Evolutionary conservation across 2,888 invertebrate species (phyloP).

Genomic region (Oxycera nigricornis): DNA sequence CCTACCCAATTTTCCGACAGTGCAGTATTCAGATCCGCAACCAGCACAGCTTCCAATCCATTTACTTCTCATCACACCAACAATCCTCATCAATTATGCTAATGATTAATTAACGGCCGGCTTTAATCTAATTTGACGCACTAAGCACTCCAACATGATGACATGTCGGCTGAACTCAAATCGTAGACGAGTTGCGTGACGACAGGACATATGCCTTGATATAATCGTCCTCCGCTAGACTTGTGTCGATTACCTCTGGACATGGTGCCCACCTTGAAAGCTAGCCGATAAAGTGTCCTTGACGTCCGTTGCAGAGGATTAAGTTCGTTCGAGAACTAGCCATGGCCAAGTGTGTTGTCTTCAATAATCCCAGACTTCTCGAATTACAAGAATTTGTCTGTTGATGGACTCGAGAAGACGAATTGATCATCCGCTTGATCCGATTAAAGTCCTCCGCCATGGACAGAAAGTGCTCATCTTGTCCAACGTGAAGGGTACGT

Average conservation of each 20-base stretch:
- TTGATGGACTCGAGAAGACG: background rate
- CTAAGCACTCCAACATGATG: background rate
- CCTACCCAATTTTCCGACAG: too few relatives aligned
- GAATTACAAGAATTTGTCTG: background rate
- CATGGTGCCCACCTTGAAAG: background rate
- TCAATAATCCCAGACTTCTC: background rate
- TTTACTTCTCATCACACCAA: background rate
- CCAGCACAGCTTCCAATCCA: too few relatives aligned
- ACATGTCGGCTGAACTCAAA: background rate
- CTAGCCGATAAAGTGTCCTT: background rate
- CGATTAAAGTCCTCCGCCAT: conserved; percentile 13
- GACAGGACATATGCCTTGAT: background rate
- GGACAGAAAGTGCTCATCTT: too few relatives aligned
- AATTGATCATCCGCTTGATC: background rate
- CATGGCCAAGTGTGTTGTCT: background rate
- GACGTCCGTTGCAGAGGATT: background rate
- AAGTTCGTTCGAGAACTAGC: background rate
- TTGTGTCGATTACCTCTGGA: background rate
- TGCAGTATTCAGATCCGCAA: too few relatives aligned
- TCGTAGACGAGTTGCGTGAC: background rate
- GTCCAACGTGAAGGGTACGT: too few relatives aligned
- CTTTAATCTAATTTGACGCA: background rate
- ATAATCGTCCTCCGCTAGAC: background rate
- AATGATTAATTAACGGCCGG: conserved; percentile 9
- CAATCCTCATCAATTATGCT: background rate